These are phyloP conservation scores for Corythoichthys haematopterus DNA, from an alignment of 2,113 vertebrate genomes.

Conservation along the genomic window DNA sequence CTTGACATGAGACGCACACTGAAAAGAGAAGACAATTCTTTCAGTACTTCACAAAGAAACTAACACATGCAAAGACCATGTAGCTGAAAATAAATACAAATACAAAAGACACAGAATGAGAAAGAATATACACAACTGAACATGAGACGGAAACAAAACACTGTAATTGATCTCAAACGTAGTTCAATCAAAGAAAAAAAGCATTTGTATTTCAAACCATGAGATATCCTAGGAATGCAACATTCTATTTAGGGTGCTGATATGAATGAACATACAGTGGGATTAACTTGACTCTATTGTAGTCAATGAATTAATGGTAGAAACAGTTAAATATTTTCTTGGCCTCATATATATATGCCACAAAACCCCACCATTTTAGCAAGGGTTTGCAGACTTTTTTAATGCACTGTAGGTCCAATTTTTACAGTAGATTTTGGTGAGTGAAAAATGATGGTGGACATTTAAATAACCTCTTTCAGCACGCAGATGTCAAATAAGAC, in stretches of 20 bases:
- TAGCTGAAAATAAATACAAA: slow-evolving; percentile 22
- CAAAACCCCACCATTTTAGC: too few species aligned
- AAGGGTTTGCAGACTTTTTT: not conserved
- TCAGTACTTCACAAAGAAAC: not conserved
- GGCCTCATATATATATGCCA: too few species aligned
- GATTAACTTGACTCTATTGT: too few species aligned
- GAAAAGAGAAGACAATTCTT: not conserved
- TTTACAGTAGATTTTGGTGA: too few species aligned
- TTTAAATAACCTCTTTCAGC: too few species aligned
- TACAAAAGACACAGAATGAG: slow-evolving; percentile 2
- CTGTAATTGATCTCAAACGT: not conserved
- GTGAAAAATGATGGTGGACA: too few species aligned
- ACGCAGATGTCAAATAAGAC: too few species aligned
- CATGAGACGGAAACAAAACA: not conserved
- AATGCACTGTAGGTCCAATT: not conserved
- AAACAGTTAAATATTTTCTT: too few species aligned
- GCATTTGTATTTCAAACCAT: not conserved
- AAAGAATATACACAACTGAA: not conserved
- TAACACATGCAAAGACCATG: slow-evolving; percentile 45
- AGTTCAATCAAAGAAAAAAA: not conserved
- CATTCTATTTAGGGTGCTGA: too few species aligned
- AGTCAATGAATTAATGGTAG: too few species aligned
- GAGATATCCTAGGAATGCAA: too few species aligned
- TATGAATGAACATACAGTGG: too few species aligned
- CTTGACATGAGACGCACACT: not conserved